These are phyloP conservation scores for Discoglossus pictus DNA, from an alignment of 2,797 vertebrate species.

Conservation along the genomic window DNA sequence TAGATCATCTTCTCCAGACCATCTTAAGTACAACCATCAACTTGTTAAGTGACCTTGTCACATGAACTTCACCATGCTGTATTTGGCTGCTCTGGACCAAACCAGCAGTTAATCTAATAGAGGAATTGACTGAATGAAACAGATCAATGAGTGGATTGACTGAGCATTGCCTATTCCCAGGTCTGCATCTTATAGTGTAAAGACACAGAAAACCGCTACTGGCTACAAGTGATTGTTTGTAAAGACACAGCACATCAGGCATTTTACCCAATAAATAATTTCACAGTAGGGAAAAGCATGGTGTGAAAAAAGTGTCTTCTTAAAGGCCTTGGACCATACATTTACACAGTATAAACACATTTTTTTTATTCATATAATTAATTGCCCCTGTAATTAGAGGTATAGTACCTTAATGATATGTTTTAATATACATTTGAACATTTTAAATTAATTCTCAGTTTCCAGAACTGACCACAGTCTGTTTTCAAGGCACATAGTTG, in stretches of 20 bases:
- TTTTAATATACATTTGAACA: conserved; percentile 10
- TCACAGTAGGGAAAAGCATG: conserved; percentile 1
- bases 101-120: neutral
- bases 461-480: too few relatives aligned
- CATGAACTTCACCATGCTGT: conserved; percentile 27
- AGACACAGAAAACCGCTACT: conserved; percentile 11
- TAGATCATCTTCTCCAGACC: conserved; percentile 3
- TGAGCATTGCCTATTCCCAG: conserved; percentile 12
- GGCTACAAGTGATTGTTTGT: conserved; percentile 4
- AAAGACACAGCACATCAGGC: conserved; percentile 8
- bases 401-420: conserved; percentile 13
- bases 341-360: conserved; percentile 5
- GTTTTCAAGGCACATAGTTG: too few relatives aligned
- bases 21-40: conserved; percentile 4
- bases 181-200: conserved; percentile 16
- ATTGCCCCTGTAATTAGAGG: conserved; percentile 6
- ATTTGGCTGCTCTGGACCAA: conserved; percentile 6
- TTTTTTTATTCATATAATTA: conserved; percentile 15
- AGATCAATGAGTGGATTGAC: conserved; percentile 37
- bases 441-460: too few relatives aligned
- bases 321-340: conserved; percentile 29
- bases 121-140: conserved; percentile 35
- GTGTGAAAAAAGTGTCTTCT: conserved; percentile 5
- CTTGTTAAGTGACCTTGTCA: conserved; percentile 34
- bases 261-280: conserved; percentile 9